Evolutionary conservation across 2,888 invertebrate genomes (phyloP), one percentile per base, ranked within the genome.

Genomic region (Drosophila nr. fundita): DNA sequence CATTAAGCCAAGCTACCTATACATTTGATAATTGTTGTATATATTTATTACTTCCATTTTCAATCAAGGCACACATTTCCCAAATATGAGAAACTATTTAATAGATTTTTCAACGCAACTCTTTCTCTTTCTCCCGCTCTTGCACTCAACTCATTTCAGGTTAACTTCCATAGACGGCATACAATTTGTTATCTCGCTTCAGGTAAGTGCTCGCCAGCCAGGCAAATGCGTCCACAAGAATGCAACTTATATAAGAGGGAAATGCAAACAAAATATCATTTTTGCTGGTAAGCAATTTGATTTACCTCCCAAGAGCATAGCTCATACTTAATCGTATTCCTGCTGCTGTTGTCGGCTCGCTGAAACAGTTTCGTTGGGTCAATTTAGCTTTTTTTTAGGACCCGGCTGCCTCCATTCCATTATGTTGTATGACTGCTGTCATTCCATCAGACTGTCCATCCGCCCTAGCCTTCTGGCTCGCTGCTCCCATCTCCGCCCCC

Each of bases 151-250:
- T 66, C 27, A 24, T 77, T 78, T n/a, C 67, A 78, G 78, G 42
- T 48, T 40, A 52, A 58, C 55, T 32, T 18, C 73, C 36, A 66
- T 67, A 71, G 70, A 59, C 66, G 67, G 74, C 74, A 50, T 57
- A 64, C 67, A 71, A 74, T 67, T 78, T 45, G 77, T 64, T 68
- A 68, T 75, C 71, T 78, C 59, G 67, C 65, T 77, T 75, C 59
- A 78, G 71, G 78, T 78, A 78, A 78, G 78, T 78, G 49, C 45
- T 32, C 50, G 30, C 36, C 38, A 55, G 45, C 30, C 52, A 50
- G 10, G 49, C 48, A 55, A 61, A 58, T 70, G 45, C 38, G 50
- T n/a, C 18, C 38, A 32, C 27, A 70, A 66, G 54, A 62, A 55
- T 50, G 30, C 50, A 76, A 71, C 63, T 42, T 66, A 66, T 66